These are phyloP conservation scores for Eupristina koningsbergeri DNA, from an alignment of 1,140 invertebrate species.

Conservation along the genomic window DNA sequence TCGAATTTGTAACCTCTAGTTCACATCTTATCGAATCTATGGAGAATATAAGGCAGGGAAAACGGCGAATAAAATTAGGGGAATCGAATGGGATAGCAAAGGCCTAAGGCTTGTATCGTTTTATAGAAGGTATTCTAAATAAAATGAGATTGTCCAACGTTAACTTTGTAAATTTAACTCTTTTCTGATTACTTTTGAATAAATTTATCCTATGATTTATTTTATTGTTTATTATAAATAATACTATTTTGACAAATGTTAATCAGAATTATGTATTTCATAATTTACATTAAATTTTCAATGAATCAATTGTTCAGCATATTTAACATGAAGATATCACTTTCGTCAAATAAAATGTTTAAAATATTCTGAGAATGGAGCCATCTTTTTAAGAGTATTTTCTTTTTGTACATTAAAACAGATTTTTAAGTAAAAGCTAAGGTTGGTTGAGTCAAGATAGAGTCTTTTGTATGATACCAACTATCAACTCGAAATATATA, in stretches of 20 bases:
- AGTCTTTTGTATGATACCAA: not conserved
- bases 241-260: too few species aligned
- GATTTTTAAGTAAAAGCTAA: not conserved
- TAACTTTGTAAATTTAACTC: not conserved
- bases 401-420: not conserved
- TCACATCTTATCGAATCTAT: constrained; percentile 62
- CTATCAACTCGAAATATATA: not conserved
- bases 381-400: not conserved
- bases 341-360: too few species aligned
- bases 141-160: not conserved
- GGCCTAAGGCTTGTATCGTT: constrained; percentile 16
- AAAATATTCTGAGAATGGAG: not conserved
- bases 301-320: too few species aligned
- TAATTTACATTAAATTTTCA: too few species aligned
- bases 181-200: too few species aligned
- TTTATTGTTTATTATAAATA: too few species aligned
- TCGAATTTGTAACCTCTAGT: constrained; percentile 52
- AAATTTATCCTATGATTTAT: too few species aligned
- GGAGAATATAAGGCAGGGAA: not conserved
- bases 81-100: not conserved
- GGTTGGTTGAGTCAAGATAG: not conserved
- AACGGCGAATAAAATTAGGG: constrained; percentile 11
- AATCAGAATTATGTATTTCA: too few species aligned
- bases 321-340: too few species aligned
- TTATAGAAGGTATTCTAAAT: not conserved